Conservation (phyloP, 2,113 vertebrate genomes). For the Stigmatopora argus region DNA sequence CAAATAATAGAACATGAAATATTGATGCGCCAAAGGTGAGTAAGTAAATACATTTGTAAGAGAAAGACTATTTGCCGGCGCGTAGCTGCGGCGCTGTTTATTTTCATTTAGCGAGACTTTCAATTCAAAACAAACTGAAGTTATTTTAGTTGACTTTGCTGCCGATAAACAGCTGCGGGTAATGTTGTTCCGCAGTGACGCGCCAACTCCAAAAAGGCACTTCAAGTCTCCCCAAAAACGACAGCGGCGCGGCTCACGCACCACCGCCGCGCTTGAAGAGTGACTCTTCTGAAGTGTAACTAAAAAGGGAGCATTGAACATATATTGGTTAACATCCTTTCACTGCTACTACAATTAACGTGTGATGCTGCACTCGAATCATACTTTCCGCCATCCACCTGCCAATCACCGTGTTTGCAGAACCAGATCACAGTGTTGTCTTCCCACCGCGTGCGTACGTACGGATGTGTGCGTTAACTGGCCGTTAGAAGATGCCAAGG, state of each 20-base stretch:
- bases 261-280: conserved; percentile 59
- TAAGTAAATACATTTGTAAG: conserved; percentile 56
- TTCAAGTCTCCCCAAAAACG: conserved; percentile 67
- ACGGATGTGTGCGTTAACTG: conserved; percentile 56
- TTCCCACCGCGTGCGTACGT: conserved; percentile 49
- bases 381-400: conserved; percentile 57
- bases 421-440: conserved; percentile 59
- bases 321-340: conserved; percentile 75
- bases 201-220: conserved; percentile 52
- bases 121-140: conserved; percentile 78
- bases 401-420: conserved; percentile 65
- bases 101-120: conserved; percentile 76
- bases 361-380: conserved; percentile 53
- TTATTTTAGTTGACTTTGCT: conserved; percentile 75
- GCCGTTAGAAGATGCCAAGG: conserved; percentile 56
- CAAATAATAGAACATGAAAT: conserved; percentile 45
- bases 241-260: conserved; percentile 45
- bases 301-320: conserved; percentile 70
- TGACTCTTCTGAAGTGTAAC: conserved; percentile 64
- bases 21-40: conserved; percentile 28
- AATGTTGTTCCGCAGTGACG: conserved; percentile 62
- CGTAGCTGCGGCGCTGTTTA: conserved; percentile 68
- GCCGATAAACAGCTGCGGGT: conserved; percentile 74
- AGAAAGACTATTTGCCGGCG: conserved; percentile 33
- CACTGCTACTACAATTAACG: conserved; percentile 64